These are phyloP conservation scores for Epizoanthus scotinus DNA, from an alignment of 92 coral and sea anemone genomes.

Conservation along the genomic window DNA sequence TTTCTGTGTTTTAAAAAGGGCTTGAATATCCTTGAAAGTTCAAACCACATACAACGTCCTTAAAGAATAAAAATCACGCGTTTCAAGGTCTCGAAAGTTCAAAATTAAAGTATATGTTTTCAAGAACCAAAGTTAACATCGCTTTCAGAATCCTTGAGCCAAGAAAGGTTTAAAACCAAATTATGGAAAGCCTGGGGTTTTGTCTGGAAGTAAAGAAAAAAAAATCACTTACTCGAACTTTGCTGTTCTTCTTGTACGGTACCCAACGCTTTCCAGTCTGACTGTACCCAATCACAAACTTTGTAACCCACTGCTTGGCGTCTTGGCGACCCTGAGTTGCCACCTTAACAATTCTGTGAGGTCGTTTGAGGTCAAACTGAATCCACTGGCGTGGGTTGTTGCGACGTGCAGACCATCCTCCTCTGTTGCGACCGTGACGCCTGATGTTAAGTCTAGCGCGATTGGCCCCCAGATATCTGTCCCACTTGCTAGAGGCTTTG, in stretches of 20 bases:
- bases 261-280: constrained; percentile 69
- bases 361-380: constrained; percentile 59
- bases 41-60: too few species aligned
- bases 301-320: constrained; percentile 72
- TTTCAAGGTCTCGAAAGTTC: too few species aligned
- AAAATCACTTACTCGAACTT: constrained; percentile 41
- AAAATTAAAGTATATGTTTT: too few species aligned
- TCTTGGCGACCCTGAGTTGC: constrained; percentile 75
- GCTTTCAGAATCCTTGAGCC: too few species aligned
- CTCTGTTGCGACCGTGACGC: constrained; percentile 59
- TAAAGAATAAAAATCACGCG: too few species aligned
- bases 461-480: constrained; percentile 67
- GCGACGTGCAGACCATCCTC: constrained; percentile 73
- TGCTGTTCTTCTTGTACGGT: constrained; percentile 58
- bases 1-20: too few species aligned
- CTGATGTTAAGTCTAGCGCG: constrained; percentile 70
- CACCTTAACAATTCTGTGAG: constrained; percentile 56
- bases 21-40: too few species aligned
- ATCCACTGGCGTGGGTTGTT: constrained; percentile 77
- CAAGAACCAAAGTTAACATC: too few species aligned
- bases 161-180: too few species aligned
- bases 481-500: constrained; percentile 69
- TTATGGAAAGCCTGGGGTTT: too few species aligned
- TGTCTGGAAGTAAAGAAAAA: too few species aligned
- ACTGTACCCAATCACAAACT: constrained; percentile 63